Percentiles rank a stretch among this genome's conserved stretches.
Evolutionary conservation across 2,888 invertebrate species (phyloP).

Genomic region (Amphipoea oculea): DNA sequence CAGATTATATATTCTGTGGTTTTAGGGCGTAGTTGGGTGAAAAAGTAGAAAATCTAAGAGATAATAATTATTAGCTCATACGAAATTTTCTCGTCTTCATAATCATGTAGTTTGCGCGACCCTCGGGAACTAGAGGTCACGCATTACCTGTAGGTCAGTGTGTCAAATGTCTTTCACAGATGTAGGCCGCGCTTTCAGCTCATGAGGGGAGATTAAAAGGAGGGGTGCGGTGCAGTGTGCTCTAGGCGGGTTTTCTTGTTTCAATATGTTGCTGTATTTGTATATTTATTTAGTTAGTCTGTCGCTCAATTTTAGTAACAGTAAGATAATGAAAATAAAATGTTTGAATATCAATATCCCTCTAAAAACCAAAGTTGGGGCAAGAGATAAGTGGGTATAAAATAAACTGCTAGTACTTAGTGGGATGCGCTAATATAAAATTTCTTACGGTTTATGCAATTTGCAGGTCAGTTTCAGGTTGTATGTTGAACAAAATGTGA

Average conservation of each 20-base stretch:
- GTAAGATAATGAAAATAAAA: neutral
- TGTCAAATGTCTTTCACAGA: constrained; percentile 64
- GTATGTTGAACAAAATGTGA: too few relatives aligned
- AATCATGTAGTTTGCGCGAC: constrained; percentile 11
- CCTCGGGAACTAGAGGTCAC: constrained; percentile 32
- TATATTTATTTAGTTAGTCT: neutral
- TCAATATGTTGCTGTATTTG: constrained; percentile 20
- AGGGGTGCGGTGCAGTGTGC: constrained; percentile 6
- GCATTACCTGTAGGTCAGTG: constrained; percentile 56
- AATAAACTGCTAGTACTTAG: too few relatives aligned
- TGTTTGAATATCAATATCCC: too few relatives aligned
- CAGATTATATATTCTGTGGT: too few relatives aligned
- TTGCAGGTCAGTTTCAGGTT: too few relatives aligned
- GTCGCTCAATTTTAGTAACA: neutral
- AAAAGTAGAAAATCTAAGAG: neutral
- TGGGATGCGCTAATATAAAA: too few relatives aligned
- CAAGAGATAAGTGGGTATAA: neutral
- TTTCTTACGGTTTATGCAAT: too few relatives aligned
- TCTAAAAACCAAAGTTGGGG: neutral
- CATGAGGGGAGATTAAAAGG: constrained; percentile 58
- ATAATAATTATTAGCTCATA: neutral
- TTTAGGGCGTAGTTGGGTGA: too few relatives aligned
- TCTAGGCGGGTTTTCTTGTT: constrained; percentile 27
- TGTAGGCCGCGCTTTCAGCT: constrained; percentile 63
- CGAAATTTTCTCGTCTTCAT: neutral